Percentiles rank a stretch among this genome's conserved stretches.
These are phyloP conservation scores for Myotis brandtii DNA, from an alignment of 2,113 vertebrate genomes.

Conservation along the genomic window DNA sequence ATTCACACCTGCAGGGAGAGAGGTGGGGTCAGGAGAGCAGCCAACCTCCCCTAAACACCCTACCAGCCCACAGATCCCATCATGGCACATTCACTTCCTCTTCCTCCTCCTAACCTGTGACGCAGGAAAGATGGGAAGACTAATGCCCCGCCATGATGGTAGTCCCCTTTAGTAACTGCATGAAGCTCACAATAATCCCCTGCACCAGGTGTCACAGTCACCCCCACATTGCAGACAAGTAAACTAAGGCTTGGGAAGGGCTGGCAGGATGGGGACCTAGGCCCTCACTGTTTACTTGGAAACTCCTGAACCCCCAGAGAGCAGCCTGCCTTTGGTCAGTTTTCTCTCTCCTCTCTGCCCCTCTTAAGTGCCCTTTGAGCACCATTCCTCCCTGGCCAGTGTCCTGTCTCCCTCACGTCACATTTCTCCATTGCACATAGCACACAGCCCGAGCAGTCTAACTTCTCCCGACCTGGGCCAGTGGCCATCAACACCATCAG, in stretches of 20 bases:
- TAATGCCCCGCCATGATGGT: neutral
- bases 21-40: rapidly evolving
- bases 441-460: neutral
- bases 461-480: neutral
- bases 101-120: neutral
- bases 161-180: no score
- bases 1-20: slow-evolving; percentile 93
- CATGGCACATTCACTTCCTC: neutral
- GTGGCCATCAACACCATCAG: neutral
- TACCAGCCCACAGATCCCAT: neutral
- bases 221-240: neutral
- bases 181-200: rapidly evolving
- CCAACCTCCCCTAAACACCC: neutral
- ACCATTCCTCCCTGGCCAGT: neutral
- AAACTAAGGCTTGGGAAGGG: neutral
- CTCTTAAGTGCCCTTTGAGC: neutral
- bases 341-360: neutral
- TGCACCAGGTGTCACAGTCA: neutral
- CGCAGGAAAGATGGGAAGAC: neutral
- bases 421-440: neutral
- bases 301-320: neutral
- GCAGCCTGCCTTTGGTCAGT: neutral
- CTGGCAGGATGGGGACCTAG: neutral
- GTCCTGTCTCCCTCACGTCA: neutral
- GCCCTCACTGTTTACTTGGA: neutral